Base-by-base conservation (phyloP, 1,140 invertebrate genomes). In the Hyposmocoma kahamanoa region DNA sequence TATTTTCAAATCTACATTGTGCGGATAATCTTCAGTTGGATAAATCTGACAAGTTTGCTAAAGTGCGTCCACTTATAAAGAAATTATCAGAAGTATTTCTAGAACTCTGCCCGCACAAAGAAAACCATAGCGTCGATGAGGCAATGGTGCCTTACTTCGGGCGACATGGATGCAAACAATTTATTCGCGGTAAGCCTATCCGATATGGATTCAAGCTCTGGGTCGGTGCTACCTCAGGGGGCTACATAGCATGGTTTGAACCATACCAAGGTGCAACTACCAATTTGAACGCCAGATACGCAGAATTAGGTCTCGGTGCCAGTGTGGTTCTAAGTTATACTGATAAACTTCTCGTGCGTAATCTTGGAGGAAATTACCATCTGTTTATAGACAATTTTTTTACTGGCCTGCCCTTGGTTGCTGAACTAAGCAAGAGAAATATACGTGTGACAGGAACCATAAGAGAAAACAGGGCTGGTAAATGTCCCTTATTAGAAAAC, bases 401-500 rank as follows among this genome's bases (percentile, higher is more conserved):
- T 28, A 28, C 24, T 28, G 24, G 24, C 6, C 24, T 28, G 24
- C 24, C 24, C 6, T 28, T 28, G 24, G 11, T 28, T 28, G 24
- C 24, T 28, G 24, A 28, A 28, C 24, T 28, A 28, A 28, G 6
- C 6, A 28, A 11, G 24, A 28, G 24, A 11, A 28, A 28, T 6
- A 28, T 28, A 28, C 24, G 24, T 6, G 24, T 28, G 11, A 28
- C 24, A 6, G 24, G 24, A 11, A 28, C 24, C 11, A 28, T 38
- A 15, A 6, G 34, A 38, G 17, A 38, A 15, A 38, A 38, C 17
- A 38, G 34, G 34, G 15, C 17, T 15, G 15, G 34, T n/a, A 38
- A 38, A 9, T 38, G 34, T 38, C 34, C 34, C 11, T 28, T 38
- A 38, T 38, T 38, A 38, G 34, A 38, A 38, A 38, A 38, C 17